Conservation (phyloP, 2,888 invertebrate genomes). For the Drosophila antonietae region DNA sequence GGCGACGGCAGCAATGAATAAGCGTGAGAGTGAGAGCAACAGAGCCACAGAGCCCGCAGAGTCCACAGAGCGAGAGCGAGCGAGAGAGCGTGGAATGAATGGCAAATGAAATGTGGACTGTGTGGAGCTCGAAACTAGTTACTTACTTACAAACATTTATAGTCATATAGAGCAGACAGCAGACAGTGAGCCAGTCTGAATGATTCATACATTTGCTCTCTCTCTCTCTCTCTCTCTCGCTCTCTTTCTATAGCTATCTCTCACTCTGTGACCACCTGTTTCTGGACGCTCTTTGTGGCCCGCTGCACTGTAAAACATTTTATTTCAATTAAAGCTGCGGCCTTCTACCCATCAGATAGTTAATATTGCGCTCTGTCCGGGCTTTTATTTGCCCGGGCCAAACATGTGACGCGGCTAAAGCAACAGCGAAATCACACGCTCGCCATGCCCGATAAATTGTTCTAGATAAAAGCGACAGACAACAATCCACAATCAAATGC, state of each 20-base stretch:
- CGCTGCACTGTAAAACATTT: slow-evolving; percentile 56
- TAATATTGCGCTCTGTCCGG: slow-evolving; percentile 24
- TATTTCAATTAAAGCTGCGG: slow-evolving; percentile 72
- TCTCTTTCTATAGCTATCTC: slow-evolving; percentile 2
- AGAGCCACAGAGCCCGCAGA: slow-evolving; percentile 17
- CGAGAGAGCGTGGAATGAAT: slow-evolving; percentile 50
- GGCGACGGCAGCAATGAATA: slow-evolving; percentile 63
- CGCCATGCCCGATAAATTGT: slow-evolving; percentile 54
- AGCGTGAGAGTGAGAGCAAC: slow-evolving; percentile 39
- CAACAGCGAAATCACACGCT: slow-evolving; percentile 21
- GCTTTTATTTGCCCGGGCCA: slow-evolving; percentile 61
- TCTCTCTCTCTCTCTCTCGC: not conserved
- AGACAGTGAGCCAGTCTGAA: slow-evolving; percentile 37
- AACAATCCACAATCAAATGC: not conserved
- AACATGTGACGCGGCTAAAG: slow-evolving; percentile 49
- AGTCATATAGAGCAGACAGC: slow-evolving; percentile 66
- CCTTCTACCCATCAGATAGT: slow-evolving; percentile 40
- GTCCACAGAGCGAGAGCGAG: slow-evolving; percentile 10
- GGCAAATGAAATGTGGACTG: slow-evolving; percentile 63
- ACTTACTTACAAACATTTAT: slow-evolving; percentile 68
- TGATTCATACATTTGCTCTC: slow-evolving; percentile 53
- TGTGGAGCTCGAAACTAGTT: slow-evolving; percentile 61
- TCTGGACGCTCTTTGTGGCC: slow-evolving; percentile 25
- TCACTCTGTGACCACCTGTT: slow-evolving; percentile 34
- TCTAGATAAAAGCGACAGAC: slow-evolving; percentile 42